phyloP scores from a whole-genome alignment of 2,797 vertebrate species.

The Choloepus didactylus region DNA sequence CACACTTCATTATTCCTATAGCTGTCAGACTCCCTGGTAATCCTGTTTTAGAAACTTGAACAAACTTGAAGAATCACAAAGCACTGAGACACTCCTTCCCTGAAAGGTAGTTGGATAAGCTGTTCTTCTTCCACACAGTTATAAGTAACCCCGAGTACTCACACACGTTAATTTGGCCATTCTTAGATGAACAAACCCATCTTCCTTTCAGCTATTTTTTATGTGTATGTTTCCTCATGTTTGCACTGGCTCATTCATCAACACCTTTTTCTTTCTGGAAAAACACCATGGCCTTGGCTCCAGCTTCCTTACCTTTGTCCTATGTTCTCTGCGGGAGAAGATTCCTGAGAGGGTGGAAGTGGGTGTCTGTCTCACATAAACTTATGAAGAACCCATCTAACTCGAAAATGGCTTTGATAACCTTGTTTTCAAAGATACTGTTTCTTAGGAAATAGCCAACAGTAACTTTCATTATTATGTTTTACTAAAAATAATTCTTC shows the following conservation, averaged over 20 bases:
- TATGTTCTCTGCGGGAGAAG: not conserved
- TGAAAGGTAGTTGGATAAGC: not conserved
- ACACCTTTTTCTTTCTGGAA: not conserved
- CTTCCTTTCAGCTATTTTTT: not conserved
- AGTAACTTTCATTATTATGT: slow-evolving; percentile 3
- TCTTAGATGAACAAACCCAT: not conserved
- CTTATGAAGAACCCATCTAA: slow-evolving; percentile 20
- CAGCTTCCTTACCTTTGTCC: not conserved
- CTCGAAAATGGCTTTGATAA: not conserved
- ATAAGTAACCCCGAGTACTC: slow-evolving; percentile 20
- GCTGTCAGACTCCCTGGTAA: slow-evolving; percentile 51
- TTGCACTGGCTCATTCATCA: not conserved
- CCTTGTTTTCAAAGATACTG: not conserved
- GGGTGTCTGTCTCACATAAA: not conserved
- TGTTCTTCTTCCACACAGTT: slow-evolving; percentile 17
- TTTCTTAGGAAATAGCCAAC: not conserved
- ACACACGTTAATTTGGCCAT: not conserved
- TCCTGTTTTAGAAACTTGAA: slow-evolving; percentile 66
- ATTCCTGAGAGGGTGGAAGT: not conserved
- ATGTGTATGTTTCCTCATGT: not conserved
- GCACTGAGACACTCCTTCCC: not conserved
- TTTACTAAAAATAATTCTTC: slow-evolving; percentile 36
- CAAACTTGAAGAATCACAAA: slow-evolving; percentile 51
- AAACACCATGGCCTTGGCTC: not conserved
- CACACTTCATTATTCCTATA: slow-evolving; percentile 65